Base-by-base conservation (phyloP, 2,888 invertebrate genomes). In the Parnassius smintheus region DNA sequence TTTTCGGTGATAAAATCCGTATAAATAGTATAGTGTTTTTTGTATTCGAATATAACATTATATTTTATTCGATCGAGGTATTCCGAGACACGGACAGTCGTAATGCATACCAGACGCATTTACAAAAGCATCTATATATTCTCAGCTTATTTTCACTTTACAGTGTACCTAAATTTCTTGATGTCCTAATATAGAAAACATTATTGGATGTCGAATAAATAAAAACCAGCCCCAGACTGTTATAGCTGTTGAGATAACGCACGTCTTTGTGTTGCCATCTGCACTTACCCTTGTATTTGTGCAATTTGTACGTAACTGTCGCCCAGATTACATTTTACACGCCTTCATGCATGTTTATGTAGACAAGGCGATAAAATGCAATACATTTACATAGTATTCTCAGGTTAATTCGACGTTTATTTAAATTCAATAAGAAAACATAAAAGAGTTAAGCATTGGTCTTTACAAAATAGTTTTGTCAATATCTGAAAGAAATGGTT, bases 251-350 rank as follows among this genome's bases (percentile, higher is more conserved):
- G 3, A 48, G 13, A 48, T 48, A 48, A 48, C 13, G n/a, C 13
- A n/a, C n/a, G 11, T 11, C n/a, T 49, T 49, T 13, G 13, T 13
- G 9, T 49, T 2, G 13, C 49, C 49, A 25, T 11, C 7, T 13
- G 25, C 25, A 51, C 2, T 11, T 22, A 9, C 25, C 11, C 50
- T 18, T 25, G 11, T 52, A 52, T 41, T 41, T 52, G 41, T 52
- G 25, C 3, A n/a, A 52, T 22, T 52, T 41, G 25, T 1, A 49
- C n/a, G 8, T 52, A 35, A 52, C 35, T 41, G 41, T 41, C 41
- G 3, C 52, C 9, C 12, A 41, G 52, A 52, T 52, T 35, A 52
- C n/a, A 52, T 52, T 52, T 52, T 25, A 52, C 35, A 25, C 52
- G 41, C 41, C 35, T 35, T 52, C 11, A 11, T 25, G 12, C 11